Conservation (phyloP, 2,797 vertebrate genomes). For the Furcifer pardalis region DNA sequence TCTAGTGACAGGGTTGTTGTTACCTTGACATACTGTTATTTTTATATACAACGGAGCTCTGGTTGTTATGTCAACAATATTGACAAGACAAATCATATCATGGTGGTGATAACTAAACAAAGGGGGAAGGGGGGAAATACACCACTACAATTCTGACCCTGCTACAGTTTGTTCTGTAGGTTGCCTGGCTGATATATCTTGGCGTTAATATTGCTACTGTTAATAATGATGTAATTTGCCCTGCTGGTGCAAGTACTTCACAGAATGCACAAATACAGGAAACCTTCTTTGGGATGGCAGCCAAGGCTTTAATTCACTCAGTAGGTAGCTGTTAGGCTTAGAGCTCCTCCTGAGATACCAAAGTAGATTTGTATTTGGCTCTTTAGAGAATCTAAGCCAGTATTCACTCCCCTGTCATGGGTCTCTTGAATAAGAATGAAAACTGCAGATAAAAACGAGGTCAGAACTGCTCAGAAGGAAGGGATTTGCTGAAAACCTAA, state of each 20-base stretch:
- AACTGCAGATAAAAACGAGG: constrained; percentile 4
- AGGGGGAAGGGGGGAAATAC: background rate
- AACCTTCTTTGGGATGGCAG: background rate
- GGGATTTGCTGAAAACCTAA: constrained; percentile 15
- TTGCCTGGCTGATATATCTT: background rate
- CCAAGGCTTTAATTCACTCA: constrained; percentile 16
- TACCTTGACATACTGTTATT: background rate
- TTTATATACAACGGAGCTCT: background rate
- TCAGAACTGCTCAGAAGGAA: constrained; percentile 21
- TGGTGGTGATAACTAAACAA: background rate
- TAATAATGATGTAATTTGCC: constrained; percentile 5
- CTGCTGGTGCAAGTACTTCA: background rate
- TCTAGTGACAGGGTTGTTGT: background rate
- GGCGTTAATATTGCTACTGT: background rate
- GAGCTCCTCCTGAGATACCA: constrained; percentile 17
- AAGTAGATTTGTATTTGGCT: constrained; percentile 12
- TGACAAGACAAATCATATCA: background rate
- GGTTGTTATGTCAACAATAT: background rate
- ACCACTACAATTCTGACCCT: background rate
- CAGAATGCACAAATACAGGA: constrained; percentile 16
- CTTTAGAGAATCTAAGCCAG: constrained; percentile 1
- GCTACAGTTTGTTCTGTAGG: background rate
- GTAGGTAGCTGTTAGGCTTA: background rate
- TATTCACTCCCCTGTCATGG: constrained; percentile 1
- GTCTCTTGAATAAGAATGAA: background rate